A percentile compares a stretch with the other conserved stretches of the same genome.
Evolutionary conservation across 2,888 invertebrate species (phyloP).

Genomic region (Disparrhopalites patrizii): DNA sequence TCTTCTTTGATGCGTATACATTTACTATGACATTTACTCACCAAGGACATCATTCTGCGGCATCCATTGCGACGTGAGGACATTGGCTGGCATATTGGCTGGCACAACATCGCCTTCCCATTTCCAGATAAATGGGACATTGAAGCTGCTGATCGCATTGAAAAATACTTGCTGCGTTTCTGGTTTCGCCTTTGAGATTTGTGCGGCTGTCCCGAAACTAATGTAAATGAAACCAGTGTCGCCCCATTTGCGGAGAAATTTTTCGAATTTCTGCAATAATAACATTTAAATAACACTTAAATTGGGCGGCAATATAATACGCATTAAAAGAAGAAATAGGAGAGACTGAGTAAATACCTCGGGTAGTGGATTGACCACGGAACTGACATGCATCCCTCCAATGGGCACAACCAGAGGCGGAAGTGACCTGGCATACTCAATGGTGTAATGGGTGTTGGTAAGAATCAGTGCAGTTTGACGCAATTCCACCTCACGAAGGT

Average conservation of each 20-base stretch:
- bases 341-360: neutral
- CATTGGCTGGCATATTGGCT: slow-evolving; percentile 51
- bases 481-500: slow-evolving; percentile 29
- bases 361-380: neutral
- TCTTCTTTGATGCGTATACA: no score
- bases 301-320: no score
- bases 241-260: slow-evolving; percentile 2
- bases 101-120: slow-evolving; percentile 34
- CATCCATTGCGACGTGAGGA: slow-evolving; percentile 47
- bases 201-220: slow-evolving; percentile 19
- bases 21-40: no score
- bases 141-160: slow-evolving; percentile 27
- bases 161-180: slow-evolving; percentile 30
- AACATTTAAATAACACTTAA: no score
- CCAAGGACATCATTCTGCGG: slow-evolving; percentile 35
- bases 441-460: slow-evolving; percentile 35
- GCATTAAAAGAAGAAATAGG: neutral
- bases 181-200: slow-evolving; percentile 15
- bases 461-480: slow-evolving; percentile 30
- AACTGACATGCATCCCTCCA: slow-evolving; percentile 30
- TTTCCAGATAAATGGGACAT: slow-evolving; percentile 38
- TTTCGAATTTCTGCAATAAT: slow-evolving; percentile 12
- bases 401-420: slow-evolving; percentile 39
- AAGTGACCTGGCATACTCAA: slow-evolving; percentile 36
- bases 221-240: slow-evolving; percentile 23